A percentile compares a stretch with the other conserved stretches of the same genome.
Evolutionary conservation across 92 coral and sea anemone genomes (phyloP).

Genomic region (Diadumene lineata): DNA sequence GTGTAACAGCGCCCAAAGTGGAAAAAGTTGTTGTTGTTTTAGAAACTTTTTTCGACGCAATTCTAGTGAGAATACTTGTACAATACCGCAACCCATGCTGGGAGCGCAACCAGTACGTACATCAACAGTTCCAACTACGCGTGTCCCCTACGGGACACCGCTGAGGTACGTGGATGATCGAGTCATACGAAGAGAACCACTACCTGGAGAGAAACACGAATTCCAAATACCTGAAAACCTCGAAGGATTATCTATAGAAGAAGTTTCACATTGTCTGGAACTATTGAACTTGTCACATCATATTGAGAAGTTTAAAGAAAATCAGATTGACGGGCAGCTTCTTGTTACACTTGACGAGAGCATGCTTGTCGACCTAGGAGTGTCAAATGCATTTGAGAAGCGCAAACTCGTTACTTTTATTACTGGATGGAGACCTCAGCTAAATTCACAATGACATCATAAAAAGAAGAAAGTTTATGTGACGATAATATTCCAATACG

Average conservation of each 20-base stretch:
- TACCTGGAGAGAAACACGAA: not conserved
- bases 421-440: slow-evolving; percentile 46
- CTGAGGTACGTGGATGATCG: not conserved
- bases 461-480: too few species aligned
- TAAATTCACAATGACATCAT: not conserved
- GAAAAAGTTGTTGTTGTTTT: not conserved
- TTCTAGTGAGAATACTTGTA: too few species aligned
- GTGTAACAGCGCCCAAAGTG: not conserved
- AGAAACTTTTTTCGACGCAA: not conserved
- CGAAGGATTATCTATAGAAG: slow-evolving; percentile 20
- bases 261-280: slow-evolving; percentile 35
- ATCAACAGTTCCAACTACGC: too few species aligned
- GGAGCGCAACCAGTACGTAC: too few species aligned
- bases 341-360: slow-evolving; percentile 13
- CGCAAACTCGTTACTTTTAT: slow-evolving; percentile 30
- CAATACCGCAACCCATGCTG: too few species aligned
- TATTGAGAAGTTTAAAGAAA: slow-evolving; percentile 22
- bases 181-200: not conserved
- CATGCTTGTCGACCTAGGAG: slow-evolving; percentile 24
- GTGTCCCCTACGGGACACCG: not conserved
- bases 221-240: slow-evolving; percentile 32
- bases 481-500: too few species aligned
- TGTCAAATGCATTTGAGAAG: slow-evolving; percentile 15
- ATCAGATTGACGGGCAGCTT: slow-evolving; percentile 45
- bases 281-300: slow-evolving; percentile 30